phyloP scores from a whole-genome alignment of 2,888 invertebrate genomes.

The Hyles lineata region DNA sequence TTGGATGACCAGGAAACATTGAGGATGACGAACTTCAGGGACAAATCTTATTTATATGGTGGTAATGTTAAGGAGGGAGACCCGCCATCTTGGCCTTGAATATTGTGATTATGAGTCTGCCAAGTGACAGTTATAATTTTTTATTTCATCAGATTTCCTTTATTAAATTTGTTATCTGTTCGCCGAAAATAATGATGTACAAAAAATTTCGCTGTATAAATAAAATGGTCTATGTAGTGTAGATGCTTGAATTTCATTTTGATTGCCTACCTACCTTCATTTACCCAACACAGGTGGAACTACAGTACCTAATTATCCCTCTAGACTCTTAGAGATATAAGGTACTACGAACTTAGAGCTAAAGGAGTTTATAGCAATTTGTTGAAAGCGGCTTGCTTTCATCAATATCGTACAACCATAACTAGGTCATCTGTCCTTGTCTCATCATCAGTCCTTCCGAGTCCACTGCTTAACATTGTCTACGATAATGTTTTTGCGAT shows the following conservation, averaged over 20 bases:
- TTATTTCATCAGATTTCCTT: neutral
- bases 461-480: too few species aligned
- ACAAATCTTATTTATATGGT: slow-evolving; percentile 92
- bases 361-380: too few species aligned
- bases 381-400: too few species aligned
- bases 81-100: slow-evolving; percentile 90
- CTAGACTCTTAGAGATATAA: too few species aligned
- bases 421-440: too few species aligned
- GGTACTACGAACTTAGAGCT: too few species aligned
- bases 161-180: neutral
- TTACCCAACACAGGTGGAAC: too few species aligned
- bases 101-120: slow-evolving; percentile 13
- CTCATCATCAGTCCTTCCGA: too few species aligned
- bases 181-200: neutral
- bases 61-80: slow-evolving; percentile 87
- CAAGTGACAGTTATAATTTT: neutral
- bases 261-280: too few species aligned
- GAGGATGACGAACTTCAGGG: slow-evolving; percentile 89
- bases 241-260: neutral
- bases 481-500: too few species aligned
- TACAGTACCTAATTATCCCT: too few species aligned
- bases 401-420: too few species aligned
- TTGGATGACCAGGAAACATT: slow-evolving; percentile 89
- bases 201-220: neutral
- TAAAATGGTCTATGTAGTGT: slow-evolving; percentile 15